Evolutionary conservation across 1,140 invertebrate species (phyloP).

Genomic region (Leptinotarsa undecemlineata): DNA sequence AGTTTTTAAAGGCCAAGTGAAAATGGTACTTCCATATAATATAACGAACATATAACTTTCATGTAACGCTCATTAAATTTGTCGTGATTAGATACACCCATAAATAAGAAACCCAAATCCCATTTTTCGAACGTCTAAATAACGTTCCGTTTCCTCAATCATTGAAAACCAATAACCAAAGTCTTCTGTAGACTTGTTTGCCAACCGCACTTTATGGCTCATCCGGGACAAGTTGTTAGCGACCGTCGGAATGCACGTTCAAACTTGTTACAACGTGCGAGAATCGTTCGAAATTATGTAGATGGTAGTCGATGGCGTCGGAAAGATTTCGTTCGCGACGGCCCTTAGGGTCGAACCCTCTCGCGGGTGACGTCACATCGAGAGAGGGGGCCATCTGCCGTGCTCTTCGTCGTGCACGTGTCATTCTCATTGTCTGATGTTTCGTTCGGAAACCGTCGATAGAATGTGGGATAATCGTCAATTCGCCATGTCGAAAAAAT

Average conservation of each 20-base stretch:
- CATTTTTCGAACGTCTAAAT: no score
- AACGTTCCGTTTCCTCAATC: no score
- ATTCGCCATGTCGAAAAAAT: background rate
- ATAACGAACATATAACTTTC: no score
- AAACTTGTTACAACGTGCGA: background rate
- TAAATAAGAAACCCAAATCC: no score
- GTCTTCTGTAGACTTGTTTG: no score
- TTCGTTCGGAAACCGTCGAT: background rate
- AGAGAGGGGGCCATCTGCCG: background rate
- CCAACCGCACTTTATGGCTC: background rate
- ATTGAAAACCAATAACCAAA: no score
- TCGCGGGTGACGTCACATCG: background rate
- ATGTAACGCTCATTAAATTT: no score
- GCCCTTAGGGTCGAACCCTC: slow-evolving; percentile 4
- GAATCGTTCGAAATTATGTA: slow-evolving; percentile 1
- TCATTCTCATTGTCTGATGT: slow-evolving; percentile 6
- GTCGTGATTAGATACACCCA: no score
- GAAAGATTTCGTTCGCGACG: background rate
- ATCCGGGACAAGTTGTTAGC: background rate
- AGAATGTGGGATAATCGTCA: background rate
- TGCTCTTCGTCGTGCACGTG: background rate
- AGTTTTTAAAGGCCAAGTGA: no score
- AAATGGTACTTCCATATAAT: no score
- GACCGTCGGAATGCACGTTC: background rate
- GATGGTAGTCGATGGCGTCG: slow-evolving; percentile 1